Evolutionary conservation across 1,140 invertebrate species (phyloP).

Genomic region (Hycleus phaleratus): DNA sequence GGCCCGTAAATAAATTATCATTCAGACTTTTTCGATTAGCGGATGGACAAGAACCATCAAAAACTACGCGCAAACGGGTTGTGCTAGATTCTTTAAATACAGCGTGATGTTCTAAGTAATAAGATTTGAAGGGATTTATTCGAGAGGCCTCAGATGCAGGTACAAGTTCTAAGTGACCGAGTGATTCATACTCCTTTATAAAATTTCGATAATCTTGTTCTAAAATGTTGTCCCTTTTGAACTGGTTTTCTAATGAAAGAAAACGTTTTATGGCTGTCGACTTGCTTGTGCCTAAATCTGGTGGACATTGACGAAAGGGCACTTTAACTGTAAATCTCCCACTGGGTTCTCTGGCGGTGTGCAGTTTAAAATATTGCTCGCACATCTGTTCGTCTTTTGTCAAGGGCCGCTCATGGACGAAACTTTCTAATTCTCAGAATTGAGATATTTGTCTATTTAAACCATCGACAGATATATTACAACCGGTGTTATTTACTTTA

Average conservation of each 20-base stretch:
- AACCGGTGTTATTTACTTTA: too few species aligned
- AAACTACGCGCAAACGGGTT: conserved; percentile 37
- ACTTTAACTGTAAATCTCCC: not conserved
- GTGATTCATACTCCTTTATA: conserved; percentile 30
- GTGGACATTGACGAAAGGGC: not conserved
- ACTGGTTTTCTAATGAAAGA: not conserved
- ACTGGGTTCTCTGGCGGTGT: not conserved
- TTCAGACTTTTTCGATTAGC: conserved; percentile 30
- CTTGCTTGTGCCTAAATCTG: not conserved
- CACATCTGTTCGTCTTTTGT: too few species aligned
- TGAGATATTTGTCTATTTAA: too few species aligned
- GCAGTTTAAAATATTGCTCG: too few species aligned
- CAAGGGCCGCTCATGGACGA: too few species aligned
- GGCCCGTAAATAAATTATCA: conserved; percentile 24
- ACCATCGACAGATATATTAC: too few species aligned
- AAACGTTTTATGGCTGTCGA: not conserved
- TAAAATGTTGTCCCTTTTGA: not conserved
- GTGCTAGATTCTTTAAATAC: conserved; percentile 32
- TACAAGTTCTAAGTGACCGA: conserved; percentile 27
- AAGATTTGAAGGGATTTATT: not conserved
- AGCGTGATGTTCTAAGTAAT: conserved; percentile 40
- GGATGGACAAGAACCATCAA: conserved; percentile 31
- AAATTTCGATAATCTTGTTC: conserved; percentile 20
- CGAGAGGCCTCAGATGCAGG: conserved; percentile 23
- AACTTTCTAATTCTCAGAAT: too few species aligned